phyloP scores from a whole-genome alignment of 1,140 invertebrate genomes.

The Zaprionus lachaisei region DNA sequence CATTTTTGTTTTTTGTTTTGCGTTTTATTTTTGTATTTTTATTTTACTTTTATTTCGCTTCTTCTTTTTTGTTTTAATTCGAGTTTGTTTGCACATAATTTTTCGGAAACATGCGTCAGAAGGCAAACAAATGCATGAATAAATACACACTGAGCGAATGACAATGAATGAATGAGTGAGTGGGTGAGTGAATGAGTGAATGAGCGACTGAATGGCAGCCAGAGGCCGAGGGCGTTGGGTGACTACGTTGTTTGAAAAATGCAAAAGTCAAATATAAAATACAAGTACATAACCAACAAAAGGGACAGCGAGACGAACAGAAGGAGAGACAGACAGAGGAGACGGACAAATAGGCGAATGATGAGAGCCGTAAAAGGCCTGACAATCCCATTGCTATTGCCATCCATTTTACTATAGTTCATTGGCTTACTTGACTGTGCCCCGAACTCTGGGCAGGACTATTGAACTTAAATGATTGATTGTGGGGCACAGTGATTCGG shows the following conservation, averaged over 20 bases:
- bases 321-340: background rate
- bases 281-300: constrained; percentile 33
- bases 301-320: constrained; percentile 4
- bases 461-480: constrained; percentile 76
- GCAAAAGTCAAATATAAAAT: constrained; percentile 74
- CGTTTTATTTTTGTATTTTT: constrained; percentile 48
- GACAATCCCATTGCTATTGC: constrained; percentile 1
- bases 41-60: constrained; percentile 34
- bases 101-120: constrained; percentile 80
- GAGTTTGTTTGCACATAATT: constrained; percentile 80
- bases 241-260: constrained; percentile 56
- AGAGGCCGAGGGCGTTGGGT: background rate
- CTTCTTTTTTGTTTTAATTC: constrained; percentile 66
- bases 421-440: constrained; percentile 53
- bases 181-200: constrained; percentile 39
- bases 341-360: constrained; percentile 17
- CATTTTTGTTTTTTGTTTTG: constrained; percentile 60
- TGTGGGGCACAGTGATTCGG: constrained; percentile 23
- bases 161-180: constrained; percentile 65
- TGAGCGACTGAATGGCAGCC: constrained; percentile 43
- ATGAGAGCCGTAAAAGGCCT: background rate
- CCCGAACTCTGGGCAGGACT: constrained; percentile 22
- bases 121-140: constrained; percentile 81
- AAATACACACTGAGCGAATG: constrained; percentile 69
- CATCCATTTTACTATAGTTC: constrained; percentile 50